Base-by-base conservation (phyloP, 2,888 invertebrate genomes). In the Diloba caeruleocephala region DNA sequence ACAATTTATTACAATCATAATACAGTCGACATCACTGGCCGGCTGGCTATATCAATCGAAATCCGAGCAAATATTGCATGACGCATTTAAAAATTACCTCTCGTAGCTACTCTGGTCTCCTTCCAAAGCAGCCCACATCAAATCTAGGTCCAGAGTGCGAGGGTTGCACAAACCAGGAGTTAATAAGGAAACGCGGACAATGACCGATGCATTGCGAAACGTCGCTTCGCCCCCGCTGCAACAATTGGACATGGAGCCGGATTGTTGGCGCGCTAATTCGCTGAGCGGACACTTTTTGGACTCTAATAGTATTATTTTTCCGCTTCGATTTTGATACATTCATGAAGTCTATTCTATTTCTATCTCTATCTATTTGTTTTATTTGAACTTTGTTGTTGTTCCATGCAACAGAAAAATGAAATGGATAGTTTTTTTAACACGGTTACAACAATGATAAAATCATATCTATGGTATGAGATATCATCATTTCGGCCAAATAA, bases 101-200 rank as follows among this genome's bases (percentile, higher is more conserved):
- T 17, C 36, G 37, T 38, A 23, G 10, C 17, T 19, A 21, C 21
- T 21, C 21, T 17, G 13, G 3, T 25, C 37, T 43, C 50, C 46
- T 64, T 44, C 17, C 10, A 34, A 61, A 46, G 42, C 37, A 56
- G 42, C 14, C 53, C 60, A 55, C 31, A 55, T 49, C 17, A 45
- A 17, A 69, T 44, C 50, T 63, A 69, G 58, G 71, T 60, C 71
- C 53, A 49, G 28, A 28, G 12, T 23, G 37, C 36, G 54, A 60
- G 55, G 51, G 62, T 64, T 71, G 72, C 72, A 66, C 46, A 57
- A 59, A 49, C 57, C 51, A 36, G 38, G 17, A 39, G 56, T 71
- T 90, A 90, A 90, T 88, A 81, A 90, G 90, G 90, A 90, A 87
- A 75, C 74, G 73, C 71, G 86, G 60, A 28, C 85, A 69, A 69